These are phyloP conservation scores for Alethe castanea DNA, from an alignment of 2,113 vertebrate species.

Conservation along the genomic window DNA sequence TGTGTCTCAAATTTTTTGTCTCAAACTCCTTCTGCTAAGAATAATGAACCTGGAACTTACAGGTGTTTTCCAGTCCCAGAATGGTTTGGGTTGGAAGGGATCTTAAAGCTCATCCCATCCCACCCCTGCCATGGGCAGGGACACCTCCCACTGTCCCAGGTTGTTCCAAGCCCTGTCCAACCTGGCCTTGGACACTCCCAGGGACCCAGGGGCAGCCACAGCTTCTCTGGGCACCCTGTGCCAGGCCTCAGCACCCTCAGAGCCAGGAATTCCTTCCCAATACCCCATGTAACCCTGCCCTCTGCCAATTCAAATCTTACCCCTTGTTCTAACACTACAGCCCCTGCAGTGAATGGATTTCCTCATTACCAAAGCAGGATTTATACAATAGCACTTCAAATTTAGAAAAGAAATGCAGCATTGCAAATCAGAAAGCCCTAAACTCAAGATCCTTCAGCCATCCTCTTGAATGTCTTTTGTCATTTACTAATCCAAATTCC, in stretches of 20 bases:
- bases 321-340: not conserved
- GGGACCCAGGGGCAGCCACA: not conserved
- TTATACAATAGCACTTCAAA: not conserved
- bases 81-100: not conserved
- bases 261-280: not conserved
- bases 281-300: not conserved
- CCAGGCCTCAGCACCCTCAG: rapidly evolving
- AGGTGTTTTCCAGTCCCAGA: not conserved
- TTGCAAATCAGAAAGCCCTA: not conserved
- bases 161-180: rapidly evolving
- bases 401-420: not conserved
- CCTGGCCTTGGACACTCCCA: not conserved
- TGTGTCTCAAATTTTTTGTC: not conserved
- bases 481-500: not conserved
- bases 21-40: not conserved
- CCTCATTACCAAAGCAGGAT: not conserved
- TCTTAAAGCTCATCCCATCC: rapidly evolving
- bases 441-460: not conserved
- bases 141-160: rapidly evolving
- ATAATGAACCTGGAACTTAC: not conserved
- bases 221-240: not conserved
- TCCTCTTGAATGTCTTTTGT: not conserved
- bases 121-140: not conserved
- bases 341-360: not conserved
- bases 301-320: not conserved